Base-by-base conservation (phyloP, 1,140 invertebrate genomes). In the Hesperophylax magnus region DNA sequence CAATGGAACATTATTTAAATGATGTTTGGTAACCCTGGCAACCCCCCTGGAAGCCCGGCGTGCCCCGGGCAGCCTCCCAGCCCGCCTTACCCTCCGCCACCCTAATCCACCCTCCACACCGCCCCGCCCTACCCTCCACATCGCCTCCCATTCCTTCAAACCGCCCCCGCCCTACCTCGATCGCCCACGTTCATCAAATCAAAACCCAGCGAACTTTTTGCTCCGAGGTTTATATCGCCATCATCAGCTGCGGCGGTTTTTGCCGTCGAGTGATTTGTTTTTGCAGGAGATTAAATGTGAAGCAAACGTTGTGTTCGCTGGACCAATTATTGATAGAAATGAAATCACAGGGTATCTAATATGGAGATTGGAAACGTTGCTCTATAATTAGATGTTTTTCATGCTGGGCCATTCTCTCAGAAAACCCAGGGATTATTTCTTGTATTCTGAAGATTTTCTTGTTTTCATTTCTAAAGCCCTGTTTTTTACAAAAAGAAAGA, bases 181-280 rank as follows among this genome's bases (percentile, higher is more conserved):
- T 24, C 20, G 69, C 69, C 69, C 69, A 72, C 69, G 69, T 39
- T 71, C 67, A 54, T 72, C 69, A 72, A 72, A 72, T 72, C 69
- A 72, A 72, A 54, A 14, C 69, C 69, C 69, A 24, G 69, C 31
- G 20, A 24, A 69, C 17, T 69, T 69, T 69, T 69, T 69, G 65
- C 69, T 22, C 8, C 69, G 18, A 15, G 39, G 69, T 20, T 22
- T 54, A 52, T 72, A 24, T 72, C 52, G 22, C 20, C 69, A 72
- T 54, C 69, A 54, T 54, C 69, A 54, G 69, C 20, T 52, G 22
- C 52, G 69, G 20, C 15, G 53, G 69, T 72, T 72, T 53, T 72
- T 72, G 69, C 69, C 34, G 18, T 9, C 34, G 54, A 72, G 69
- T 72, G 69, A 72, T 72, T 72, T 72, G 47, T 53, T 72, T 72